phyloP scores from a whole-genome alignment of 2,113 vertebrate species.

The Phyllopteryx taeniolatus region DNA sequence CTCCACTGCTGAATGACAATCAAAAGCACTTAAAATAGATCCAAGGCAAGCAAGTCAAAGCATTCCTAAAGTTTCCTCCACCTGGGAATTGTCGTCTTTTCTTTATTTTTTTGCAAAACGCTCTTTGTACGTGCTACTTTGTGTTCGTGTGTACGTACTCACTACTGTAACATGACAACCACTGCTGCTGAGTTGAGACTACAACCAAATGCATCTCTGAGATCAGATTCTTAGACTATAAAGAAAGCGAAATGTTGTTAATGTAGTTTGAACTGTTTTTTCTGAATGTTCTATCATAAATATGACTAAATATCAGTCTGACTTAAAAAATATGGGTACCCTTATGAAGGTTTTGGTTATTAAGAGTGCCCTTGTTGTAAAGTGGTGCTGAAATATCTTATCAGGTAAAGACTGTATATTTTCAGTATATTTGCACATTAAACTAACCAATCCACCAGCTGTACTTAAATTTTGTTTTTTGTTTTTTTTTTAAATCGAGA shows the following conservation, averaged over 20 bases:
- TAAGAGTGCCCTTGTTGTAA: neutral
- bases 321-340: neutral
- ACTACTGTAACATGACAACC: conserved; percentile 31
- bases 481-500: neutral
- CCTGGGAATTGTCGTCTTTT: conserved; percentile 6
- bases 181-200: conserved; percentile 37
- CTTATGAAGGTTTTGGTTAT: neutral
- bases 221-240: neutral
- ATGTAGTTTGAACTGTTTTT: conserved; percentile 14
- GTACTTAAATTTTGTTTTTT: neutral
- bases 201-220: conserved; percentile 25
- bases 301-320: neutral
- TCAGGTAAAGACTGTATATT: conserved; percentile 1
- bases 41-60: conserved; percentile 5
- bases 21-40: conserved; percentile 27
- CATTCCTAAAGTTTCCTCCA: conserved; percentile 45
- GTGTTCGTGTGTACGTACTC: conserved; percentile 29
- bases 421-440: conserved; percentile 13
- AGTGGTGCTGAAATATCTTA: neutral
- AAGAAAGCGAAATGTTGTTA: conserved; percentile 9
- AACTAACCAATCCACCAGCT: conserved; percentile 1
- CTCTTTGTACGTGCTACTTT: conserved; percentile 30
- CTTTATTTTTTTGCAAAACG: conserved; percentile 11
- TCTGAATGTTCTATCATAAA: conserved; percentile 23
- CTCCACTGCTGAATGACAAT: conserved; percentile 66